These are phyloP conservation scores for Microtus richardsoni DNA, from an alignment of 2,113 vertebrate species.

Conservation along the genomic window DNA sequence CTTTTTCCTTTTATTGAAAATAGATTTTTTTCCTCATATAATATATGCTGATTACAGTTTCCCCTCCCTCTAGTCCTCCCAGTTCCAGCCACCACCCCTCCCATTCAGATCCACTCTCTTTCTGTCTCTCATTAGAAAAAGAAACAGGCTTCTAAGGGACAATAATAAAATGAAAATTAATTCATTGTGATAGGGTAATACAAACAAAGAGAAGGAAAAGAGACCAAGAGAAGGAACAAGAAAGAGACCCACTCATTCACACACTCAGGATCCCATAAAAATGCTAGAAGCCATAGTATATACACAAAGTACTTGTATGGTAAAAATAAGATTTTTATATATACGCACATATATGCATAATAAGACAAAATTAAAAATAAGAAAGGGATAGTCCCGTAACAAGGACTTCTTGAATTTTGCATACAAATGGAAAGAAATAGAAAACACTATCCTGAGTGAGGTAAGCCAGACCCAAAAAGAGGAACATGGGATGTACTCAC, in stretches of 20 bases:
- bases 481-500: too few species aligned
- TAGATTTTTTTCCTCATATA: neutral
- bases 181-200: neutral
- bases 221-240: neutral
- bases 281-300: neutral
- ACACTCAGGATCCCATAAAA: neutral
- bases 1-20: neutral
- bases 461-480: too few species aligned
- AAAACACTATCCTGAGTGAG: too few species aligned
- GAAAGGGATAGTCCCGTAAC: neutral
- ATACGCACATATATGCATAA: neutral
- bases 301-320: neutral
- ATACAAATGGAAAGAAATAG: too few species aligned
- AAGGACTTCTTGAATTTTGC: too few species aligned
- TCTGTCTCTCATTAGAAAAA: neutral
- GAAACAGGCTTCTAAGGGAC: neutral
- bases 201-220: neutral
- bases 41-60: neutral
- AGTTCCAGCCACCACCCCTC: neutral
- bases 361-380: neutral
- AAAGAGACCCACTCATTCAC: neutral
- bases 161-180: neutral
- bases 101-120: neutral
- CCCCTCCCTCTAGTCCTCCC: neutral
- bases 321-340: neutral